Percentiles rank a stretch among this genome's conserved stretches.
phyloP scores from a whole-genome alignment of 2,113 vertebrate species.

The Melospiza georgiana region DNA sequence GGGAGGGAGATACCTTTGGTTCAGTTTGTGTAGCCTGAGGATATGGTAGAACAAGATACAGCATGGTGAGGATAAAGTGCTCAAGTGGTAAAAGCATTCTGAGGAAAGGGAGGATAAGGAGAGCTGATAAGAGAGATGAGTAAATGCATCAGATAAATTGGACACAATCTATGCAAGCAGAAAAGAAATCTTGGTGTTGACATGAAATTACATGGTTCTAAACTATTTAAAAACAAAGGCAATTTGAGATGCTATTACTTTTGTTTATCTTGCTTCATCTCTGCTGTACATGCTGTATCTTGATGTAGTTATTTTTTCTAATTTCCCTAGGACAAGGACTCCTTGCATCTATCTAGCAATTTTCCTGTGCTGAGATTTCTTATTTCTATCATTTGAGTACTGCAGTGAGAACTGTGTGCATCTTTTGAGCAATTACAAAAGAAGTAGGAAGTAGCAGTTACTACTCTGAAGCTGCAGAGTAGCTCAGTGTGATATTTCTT shows the following conservation, averaged over 20 bases:
- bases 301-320: not conserved
- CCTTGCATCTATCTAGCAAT: not conserved
- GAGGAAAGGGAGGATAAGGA: not conserved
- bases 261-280: not conserved
- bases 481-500: not conserved
- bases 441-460: not conserved
- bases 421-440: not conserved
- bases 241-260: not conserved
- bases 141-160: not conserved
- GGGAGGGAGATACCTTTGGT: not conserved
- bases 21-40: not conserved
- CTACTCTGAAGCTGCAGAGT: not conserved
- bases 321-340: not conserved
- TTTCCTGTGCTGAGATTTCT: not conserved
- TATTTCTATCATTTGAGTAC: not conserved
- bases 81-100: not conserved
- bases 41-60: not conserved
- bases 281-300: not conserved
- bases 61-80: not conserved
- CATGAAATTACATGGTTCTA: not conserved
- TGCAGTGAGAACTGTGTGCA: not conserved
- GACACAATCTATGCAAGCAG: not conserved
- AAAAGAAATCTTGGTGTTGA: not conserved
- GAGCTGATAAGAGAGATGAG: not conserved
- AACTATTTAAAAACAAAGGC: not conserved